Evolutionary conservation across 1,140 invertebrate species (phyloP), one percentile per base, ranked within the genome.

Genomic region (Meloidogyne floridensis): DNA sequence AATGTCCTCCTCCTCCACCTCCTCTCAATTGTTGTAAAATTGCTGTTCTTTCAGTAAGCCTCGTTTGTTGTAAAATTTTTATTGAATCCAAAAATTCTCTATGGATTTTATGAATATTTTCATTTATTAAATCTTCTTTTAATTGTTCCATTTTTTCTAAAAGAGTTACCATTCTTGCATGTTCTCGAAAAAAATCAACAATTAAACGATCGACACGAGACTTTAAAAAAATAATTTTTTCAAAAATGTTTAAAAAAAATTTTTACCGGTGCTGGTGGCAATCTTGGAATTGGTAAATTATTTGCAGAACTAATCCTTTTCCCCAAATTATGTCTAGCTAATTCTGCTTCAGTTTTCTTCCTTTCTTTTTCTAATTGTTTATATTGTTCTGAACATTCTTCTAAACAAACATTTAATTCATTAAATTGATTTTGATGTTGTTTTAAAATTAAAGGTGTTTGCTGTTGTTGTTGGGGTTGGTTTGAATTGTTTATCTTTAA

Each of bases 311-410:
- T 94, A 1, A 95, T 94, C 84, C 94, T 93, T 83, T 94, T 93
- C 0, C 94, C 94, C 10, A 94, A 94, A 89, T 94, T 94, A 83
- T 94, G 93, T 5, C 94, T 91, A 0, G 94, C 94, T 32, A 95
- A 90, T 77, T 94, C 93, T 3, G 94, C 94, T 88, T 95, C 94
- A 5, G 94, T 95, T 86, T 92, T 94, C 88, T 95, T 95, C 4
- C 94, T 91, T 89, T 95, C 94, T 79, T 94, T 94, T 87, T 95
- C 94, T 53, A 95, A 88, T 83, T 94, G 93, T 81, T 94, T 93
- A 90, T 94, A 95, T 86, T 95, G 94, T 77, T 94, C 94, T 87
- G 94, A 94, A 83, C 94, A 94, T 77, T 94, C 93, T 87, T 95
- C 94, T 7, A 95, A 90, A 90, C 79, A 81, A 18, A 20, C 69